phyloP scores from a whole-genome alignment of 2,797 vertebrate genomes.

The Phrynocephalus vlangalii region DNA sequence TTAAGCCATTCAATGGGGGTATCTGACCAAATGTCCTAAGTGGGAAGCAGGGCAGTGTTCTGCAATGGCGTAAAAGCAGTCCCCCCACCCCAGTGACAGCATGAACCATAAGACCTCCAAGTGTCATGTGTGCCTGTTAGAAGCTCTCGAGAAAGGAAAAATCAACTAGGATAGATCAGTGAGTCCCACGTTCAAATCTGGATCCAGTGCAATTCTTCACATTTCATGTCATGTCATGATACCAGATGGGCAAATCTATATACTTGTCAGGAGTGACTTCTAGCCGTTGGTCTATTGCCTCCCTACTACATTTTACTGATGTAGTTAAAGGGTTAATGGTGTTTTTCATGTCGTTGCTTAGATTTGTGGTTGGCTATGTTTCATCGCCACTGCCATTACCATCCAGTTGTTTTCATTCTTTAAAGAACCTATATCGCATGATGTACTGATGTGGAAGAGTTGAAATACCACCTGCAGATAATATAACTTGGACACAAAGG shows the following conservation, averaged over 20 bases:
- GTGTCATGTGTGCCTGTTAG: background rate
- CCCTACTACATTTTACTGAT: background rate
- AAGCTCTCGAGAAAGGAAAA: background rate
- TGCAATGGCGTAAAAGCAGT: too few species aligned
- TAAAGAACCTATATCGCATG: background rate
- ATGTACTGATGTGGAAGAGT: too few species aligned
- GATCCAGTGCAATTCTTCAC: background rate
- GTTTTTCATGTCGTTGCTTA: background rate
- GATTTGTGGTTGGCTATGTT: too few species aligned
- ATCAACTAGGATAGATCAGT: background rate
- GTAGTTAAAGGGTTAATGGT: background rate
- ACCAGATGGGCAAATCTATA: background rate
- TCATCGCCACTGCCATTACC: background rate
- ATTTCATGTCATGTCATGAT: background rate
- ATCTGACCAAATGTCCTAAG: background rate
- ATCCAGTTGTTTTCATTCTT: too few species aligned
- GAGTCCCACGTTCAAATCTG: background rate
- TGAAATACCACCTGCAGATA: too few species aligned
- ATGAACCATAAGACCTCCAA: background rate
- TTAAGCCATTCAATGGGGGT: background rate
- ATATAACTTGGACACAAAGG: too few species aligned
- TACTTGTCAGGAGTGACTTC: background rate
- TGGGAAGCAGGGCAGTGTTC: background rate
- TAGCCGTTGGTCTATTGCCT: background rate
- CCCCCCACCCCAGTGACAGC: too few species aligned